Percentiles rank a stretch among this genome's conserved stretches.
Evolutionary conservation across 2,113 vertebrate genomes (phyloP).

Genomic region (Verasper variegatus): DNA sequence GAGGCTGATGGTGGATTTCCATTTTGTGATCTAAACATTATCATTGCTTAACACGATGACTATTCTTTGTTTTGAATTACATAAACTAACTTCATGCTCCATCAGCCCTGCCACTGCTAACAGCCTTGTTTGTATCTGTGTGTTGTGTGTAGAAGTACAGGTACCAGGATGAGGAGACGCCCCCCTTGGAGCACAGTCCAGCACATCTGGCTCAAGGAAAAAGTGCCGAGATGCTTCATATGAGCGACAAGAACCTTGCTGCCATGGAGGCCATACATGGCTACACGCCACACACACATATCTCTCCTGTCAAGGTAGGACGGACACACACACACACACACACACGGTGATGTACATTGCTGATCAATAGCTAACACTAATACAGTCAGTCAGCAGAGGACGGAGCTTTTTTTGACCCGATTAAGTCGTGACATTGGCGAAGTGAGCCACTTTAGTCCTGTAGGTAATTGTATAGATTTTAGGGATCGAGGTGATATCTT

Average conservation of each 20-base stretch:
- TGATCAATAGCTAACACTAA: constrained; percentile 42
- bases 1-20: not conserved
- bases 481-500: not conserved
- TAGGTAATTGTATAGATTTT: not conserved
- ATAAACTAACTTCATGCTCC: too few relatives aligned
- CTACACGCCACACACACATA: constrained; percentile 95
- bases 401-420: not conserved
- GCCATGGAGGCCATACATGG: constrained; percentile 96
- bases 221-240: constrained; percentile 93
- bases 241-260: constrained; percentile 96
- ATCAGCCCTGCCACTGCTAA: constrained; percentile 2
- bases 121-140: constrained; percentile 7
- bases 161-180: constrained; percentile 96
- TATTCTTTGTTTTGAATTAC: not conserved
- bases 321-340: constrained; percentile 14
- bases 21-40: constrained; percentile 12
- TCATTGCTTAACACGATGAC: not conserved
- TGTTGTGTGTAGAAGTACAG: constrained; percentile 89
- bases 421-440: not conserved
- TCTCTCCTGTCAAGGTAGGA: constrained; percentile 94
- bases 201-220: constrained; percentile 91
- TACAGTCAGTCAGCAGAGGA: constrained; percentile 25
- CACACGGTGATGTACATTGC: not conserved
- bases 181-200: constrained; percentile 93
- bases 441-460: too few relatives aligned